These are phyloP conservation scores for Prosopocoilus inquinatus DNA, from an alignment of 2,888 invertebrate species.

Conservation along the genomic window DNA sequence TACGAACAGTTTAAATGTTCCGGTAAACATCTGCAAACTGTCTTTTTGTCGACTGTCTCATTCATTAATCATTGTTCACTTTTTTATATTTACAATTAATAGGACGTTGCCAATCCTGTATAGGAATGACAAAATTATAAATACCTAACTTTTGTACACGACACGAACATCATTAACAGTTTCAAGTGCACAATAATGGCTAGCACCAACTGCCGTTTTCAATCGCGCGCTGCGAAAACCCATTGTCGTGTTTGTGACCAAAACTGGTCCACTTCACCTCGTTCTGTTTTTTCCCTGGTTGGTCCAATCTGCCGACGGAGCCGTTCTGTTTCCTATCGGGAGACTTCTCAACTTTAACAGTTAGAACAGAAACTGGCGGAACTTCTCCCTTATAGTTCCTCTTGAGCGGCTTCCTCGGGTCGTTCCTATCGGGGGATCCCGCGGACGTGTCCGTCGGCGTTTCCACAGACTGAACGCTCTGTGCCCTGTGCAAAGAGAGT, in stretches of 20 bases:
- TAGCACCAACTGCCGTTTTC: constrained; percentile 45
- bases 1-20: too few species aligned
- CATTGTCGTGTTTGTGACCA: constrained; percentile 14
- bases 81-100: too few species aligned
- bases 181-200: neutral
- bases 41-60: too few species aligned
- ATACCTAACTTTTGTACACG: too few species aligned
- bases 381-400: constrained; percentile 58
- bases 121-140: too few species aligned
- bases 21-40: too few species aligned
- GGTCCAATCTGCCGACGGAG: constrained; percentile 11
- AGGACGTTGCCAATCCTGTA: too few species aligned
- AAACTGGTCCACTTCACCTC: constrained; percentile 26
- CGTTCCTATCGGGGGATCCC: constrained; percentile 31
- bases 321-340: constrained; percentile 17
- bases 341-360: constrained; percentile 20
- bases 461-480: constrained; percentile 75
- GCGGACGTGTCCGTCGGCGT: constrained; percentile 42
- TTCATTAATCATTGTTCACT: too few species aligned
- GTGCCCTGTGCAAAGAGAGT: constrained; percentile 78
- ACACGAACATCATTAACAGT: too few species aligned
- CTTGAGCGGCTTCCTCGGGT: constrained; percentile 58
- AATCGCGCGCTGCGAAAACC: constrained; percentile 14
- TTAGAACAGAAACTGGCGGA: constrained; percentile 29
- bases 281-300: constrained; percentile 16